These are phyloP conservation scores for Drosophila triauraria DNA, from an alignment of 1,140 invertebrate genomes.

Conservation along the genomic window DNA sequence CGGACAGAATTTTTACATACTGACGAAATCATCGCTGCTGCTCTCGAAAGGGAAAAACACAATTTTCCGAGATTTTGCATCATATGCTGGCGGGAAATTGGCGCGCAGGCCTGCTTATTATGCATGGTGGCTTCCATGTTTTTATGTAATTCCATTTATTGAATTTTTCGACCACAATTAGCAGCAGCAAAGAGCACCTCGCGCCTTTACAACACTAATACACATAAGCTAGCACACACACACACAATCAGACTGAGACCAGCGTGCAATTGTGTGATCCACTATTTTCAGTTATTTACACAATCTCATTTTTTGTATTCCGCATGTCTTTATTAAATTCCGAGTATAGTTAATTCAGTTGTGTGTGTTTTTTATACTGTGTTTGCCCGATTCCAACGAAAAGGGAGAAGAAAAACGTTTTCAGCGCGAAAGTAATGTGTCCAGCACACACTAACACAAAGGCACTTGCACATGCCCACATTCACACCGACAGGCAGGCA, in stretches of 20 bases:
- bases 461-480: constrained; percentile 40
- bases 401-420: constrained; percentile 69
- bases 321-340: constrained; percentile 32
- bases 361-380: constrained; percentile 14
- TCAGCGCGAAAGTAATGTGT: constrained; percentile 78
- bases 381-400: constrained; percentile 15
- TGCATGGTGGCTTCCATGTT: constrained; percentile 31
- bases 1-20: constrained; percentile 54
- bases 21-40: constrained; percentile 60
- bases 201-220: constrained; percentile 72
- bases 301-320: constrained; percentile 54
- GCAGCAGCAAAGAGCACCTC: constrained; percentile 43
- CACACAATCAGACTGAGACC: constrained; percentile 15
- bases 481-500: constrained; percentile 54
- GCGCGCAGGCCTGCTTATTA: constrained; percentile 4
- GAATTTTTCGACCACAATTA: constrained; percentile 68
- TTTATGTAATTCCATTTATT: constrained; percentile 78
- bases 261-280: constrained; percentile 56
- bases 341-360: constrained; percentile 37
- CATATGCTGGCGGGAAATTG: constrained; percentile 10
- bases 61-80: constrained; percentile 41
- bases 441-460: constrained; percentile 52
- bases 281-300: constrained; percentile 81
- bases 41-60: constrained; percentile 50
- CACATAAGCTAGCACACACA: constrained; percentile 12